Evolutionary conservation across 2,113 vertebrate species (phyloP), one percentile per base, ranked within the genome.

Genomic region (Patagioenas fasciata): DNA sequence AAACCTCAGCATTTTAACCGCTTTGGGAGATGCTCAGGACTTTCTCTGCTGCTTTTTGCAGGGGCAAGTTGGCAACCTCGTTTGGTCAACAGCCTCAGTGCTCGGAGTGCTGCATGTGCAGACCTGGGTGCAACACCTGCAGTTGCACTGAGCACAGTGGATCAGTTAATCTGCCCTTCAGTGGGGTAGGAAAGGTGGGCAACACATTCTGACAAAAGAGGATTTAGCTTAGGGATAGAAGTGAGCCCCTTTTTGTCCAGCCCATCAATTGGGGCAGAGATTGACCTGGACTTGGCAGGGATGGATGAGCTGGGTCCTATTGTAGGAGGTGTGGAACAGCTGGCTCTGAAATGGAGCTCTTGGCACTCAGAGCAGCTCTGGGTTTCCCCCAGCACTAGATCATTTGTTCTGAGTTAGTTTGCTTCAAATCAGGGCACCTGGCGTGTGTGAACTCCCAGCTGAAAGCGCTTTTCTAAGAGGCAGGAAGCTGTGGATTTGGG

Each of bases 91-190:
- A 40, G 34, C 60, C 75, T 69, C 0, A 0, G 12, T 19, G n/a
- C 66, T 8, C 6, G 29, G 40, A 69, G 50, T 2, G 1, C 29
- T 48, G n/a, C 6, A 0, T 29, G 48, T 11, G 29, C 2, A 1
- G 32, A 24, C 19, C 14, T 34, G 0, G 0, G 25, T 40, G 31
- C 26, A 4, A 6, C 26, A 34, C 40, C 72, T 15, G 50, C 19
- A 3, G 9, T 19, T 23, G 51, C 34, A 1, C 31, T 47, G 23
- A 28, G 13, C 23, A 2, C 15, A 10, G 24, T 25, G 74, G 36
- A 2, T 57, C 36, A 17, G 11, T 8, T 19, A 21, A 7, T 15
- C 50, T 26, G 11, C 9, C 1, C 48, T 73, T 42, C 0, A 4
- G 58, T 57, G 50, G 31, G 67, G 29, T 56, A 5, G 20, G 67